phyloP scores from a whole-genome alignment of 2,797 vertebrate species.

The Silurus aristotelis region DNA sequence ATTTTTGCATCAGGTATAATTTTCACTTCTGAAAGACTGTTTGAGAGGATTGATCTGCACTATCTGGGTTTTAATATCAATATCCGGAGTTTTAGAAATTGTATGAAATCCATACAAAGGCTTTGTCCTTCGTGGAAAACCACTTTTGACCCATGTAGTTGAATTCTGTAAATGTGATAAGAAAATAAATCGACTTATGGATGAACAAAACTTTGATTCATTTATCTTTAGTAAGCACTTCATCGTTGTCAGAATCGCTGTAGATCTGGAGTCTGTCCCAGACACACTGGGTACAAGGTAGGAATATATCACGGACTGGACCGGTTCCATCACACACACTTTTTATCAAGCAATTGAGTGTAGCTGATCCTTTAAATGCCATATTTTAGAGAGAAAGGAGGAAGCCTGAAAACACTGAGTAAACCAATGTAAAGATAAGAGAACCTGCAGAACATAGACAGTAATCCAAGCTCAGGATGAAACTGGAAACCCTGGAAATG shows the following conservation, averaged over 20 bases:
- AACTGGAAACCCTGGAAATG: background rate
- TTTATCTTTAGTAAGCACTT: background rate
- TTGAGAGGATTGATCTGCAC: constrained; percentile 33
- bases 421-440: background rate
- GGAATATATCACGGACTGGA: background rate
- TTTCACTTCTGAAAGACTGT: constrained; percentile 48
- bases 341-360: background rate
- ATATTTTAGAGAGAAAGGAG: background rate
- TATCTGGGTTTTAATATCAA: constrained; percentile 20
- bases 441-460: background rate
- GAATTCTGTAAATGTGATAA: constrained; percentile 16
- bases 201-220: background rate
- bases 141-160: constrained; percentile 19
- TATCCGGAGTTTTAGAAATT: constrained; percentile 15
- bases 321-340: background rate
- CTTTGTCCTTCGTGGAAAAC: constrained; percentile 20
- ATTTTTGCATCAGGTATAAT: constrained; percentile 57
- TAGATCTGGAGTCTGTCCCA: background rate
- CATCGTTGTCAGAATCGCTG: background rate
- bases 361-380: background rate
- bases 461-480: background rate
- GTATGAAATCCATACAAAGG: constrained; percentile 38
- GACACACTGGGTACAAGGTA: background rate
- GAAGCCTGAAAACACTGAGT: background rate
- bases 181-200: background rate